phyloP scores from a whole-genome alignment of 1,140 invertebrate genomes.

The Solenopsis invicta region DNA sequence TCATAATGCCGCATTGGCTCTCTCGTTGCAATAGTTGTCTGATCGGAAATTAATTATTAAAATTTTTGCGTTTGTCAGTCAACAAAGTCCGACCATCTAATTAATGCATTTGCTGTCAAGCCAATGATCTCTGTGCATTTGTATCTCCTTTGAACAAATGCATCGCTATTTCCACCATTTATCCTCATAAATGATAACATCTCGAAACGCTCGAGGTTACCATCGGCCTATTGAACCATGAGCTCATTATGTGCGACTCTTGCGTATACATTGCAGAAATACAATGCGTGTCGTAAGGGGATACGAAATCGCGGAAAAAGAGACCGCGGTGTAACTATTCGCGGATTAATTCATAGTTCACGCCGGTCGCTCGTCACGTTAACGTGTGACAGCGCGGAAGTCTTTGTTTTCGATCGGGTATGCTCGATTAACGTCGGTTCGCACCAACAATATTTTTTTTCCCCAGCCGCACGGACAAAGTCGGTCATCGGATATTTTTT shows the following conservation, averaged over 20 bases:
- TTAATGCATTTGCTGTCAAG: slow-evolving; percentile 57
- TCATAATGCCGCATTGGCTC: slow-evolving; percentile 1
- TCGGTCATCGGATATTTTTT: slow-evolving; percentile 39
- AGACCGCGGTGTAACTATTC: slow-evolving; percentile 8
- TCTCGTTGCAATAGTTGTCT: not conserved
- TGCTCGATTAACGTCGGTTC: slow-evolving; percentile 41
- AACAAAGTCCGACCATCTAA: slow-evolving; percentile 36
- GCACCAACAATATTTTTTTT: slow-evolving; percentile 43
- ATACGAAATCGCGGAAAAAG: not conserved
- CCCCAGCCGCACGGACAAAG: not conserved
- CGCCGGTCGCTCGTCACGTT: slow-evolving; percentile 9
- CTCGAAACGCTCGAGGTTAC: slow-evolving; percentile 49
- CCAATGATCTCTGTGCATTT: slow-evolving; percentile 49
- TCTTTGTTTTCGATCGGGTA: slow-evolving; percentile 51
- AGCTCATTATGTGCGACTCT: slow-evolving; percentile 52
- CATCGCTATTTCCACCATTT: slow-evolving; percentile 52
- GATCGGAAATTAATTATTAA: slow-evolving; percentile 23
- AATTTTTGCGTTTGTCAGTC: slow-evolving; percentile 38
- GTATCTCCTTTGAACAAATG: slow-evolving; percentile 46
- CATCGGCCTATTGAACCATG: slow-evolving; percentile 35
- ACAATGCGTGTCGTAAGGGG: slow-evolving; percentile 42
- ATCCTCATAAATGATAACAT: slow-evolving; percentile 61
- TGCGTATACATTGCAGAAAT: slow-evolving; percentile 12
- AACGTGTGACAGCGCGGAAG: slow-evolving; percentile 1
- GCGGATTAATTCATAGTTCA: slow-evolving; percentile 44